A percentile compares a stretch with the other conserved stretches of the same genome.
Evolutionary conservation across 1,140 invertebrate genomes (phyloP).

Genomic region (Apis mellifera): Amel_HAv3.1 CM009935.2:6592501-6593000

Average conservation of each 20-base stretch:
- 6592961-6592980: background rate
- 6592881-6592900: background rate
- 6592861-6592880: background rate
- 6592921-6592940: background rate
- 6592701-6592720: slow-evolving; percentile 84
- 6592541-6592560: background rate
- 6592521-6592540: background rate
- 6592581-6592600: no score
- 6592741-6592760: slow-evolving; percentile 87
- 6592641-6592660: slow-evolving; percentile 89
- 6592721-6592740: slow-evolving; percentile 82
- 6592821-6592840: background rate
- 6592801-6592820: slow-evolving; percentile 3
- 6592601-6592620: background rate
- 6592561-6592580: background rate
- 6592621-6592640: slow-evolving; percentile 84
- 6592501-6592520: slow-evolving; percentile 11
- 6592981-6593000: no score
- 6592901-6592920: no score
- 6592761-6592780: slow-evolving; percentile 95
- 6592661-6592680: slow-evolving; percentile 90
- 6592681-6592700: slow-evolving; percentile 92
- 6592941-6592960: background rate
- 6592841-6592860: background rate
- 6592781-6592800: slow-evolving; percentile 95